Conservation (phyloP, 1,140 invertebrate genomes). For the Nilaparvata lugens region DNA sequence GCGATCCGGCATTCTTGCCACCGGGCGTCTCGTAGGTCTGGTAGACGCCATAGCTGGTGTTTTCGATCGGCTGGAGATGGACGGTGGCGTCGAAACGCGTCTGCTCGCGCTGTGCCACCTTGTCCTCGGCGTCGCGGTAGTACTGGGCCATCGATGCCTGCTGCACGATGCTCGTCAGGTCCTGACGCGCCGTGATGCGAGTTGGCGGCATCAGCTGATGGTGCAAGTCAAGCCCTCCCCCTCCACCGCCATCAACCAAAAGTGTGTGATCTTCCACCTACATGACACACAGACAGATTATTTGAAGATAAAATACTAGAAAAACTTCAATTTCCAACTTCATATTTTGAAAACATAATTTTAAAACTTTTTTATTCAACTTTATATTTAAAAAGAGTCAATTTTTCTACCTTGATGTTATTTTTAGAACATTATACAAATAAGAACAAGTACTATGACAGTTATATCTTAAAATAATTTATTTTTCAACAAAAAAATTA, state of each 20-base stretch:
- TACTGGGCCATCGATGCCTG: conserved; percentile 13
- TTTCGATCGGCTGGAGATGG: conserved; percentile 40
- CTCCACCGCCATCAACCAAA: conserved; percentile 18
- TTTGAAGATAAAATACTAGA: no score
- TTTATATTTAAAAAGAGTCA: no score
- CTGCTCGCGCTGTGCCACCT: conserved; percentile 8
- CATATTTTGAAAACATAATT: no score
- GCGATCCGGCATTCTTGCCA: conserved; percentile 1
- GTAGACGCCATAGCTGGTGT: conserved; percentile 40
- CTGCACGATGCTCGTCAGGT: conserved; percentile 45
- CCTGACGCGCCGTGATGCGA: conserved; percentile 39
- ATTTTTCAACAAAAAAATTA: no score
- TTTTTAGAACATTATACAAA: no score
- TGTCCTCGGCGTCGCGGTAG: conserved; percentile 8
- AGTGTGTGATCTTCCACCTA: conserved; percentile 19
- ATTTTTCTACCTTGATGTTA: no score
- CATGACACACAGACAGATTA: neutral
- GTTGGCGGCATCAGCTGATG: neutral
- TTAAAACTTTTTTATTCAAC: no score
- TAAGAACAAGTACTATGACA: no score
- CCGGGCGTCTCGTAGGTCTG: conserved; percentile 32
- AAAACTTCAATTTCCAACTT: no score
- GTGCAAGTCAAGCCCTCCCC: neutral
- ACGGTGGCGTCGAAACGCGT: conserved; percentile 28
- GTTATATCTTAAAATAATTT: no score